phyloP scores from a whole-genome alignment of 2,888 invertebrate genomes.

The Nomada goodeniana region DNA sequence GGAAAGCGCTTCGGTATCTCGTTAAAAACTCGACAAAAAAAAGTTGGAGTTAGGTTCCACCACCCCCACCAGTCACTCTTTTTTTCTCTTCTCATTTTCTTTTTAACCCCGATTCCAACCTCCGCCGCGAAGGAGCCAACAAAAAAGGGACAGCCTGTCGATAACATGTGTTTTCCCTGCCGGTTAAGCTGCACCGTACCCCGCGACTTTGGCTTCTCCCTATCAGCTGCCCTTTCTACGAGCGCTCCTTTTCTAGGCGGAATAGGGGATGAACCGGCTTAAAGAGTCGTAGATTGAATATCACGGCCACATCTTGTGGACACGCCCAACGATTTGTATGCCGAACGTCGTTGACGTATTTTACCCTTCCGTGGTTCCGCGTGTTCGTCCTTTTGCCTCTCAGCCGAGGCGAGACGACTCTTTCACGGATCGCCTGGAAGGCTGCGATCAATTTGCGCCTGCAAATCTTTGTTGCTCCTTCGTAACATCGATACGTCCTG shows the following conservation, averaged over 20 bases:
- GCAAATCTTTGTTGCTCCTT: slow-evolving; percentile 7
- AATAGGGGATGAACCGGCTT: slow-evolving; percentile 64
- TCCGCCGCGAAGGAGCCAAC: slow-evolving; percentile 54
- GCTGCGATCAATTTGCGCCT: not conserved
- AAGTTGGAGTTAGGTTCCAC: slow-evolving; percentile 54
- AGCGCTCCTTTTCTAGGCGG: slow-evolving; percentile 55
- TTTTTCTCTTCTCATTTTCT: slow-evolving; percentile 39
- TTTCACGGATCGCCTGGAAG: not conserved
- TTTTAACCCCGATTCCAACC: slow-evolving; percentile 63
- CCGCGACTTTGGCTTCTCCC: slow-evolving; percentile 14
- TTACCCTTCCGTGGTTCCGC: slow-evolving; percentile 43
- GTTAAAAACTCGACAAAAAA: slow-evolving; percentile 77
- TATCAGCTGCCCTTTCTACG: slow-evolving; percentile 38
- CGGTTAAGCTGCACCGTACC: slow-evolving; percentile 47
- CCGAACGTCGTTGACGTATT: slow-evolving; percentile 64
- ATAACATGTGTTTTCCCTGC: slow-evolving; percentile 74
- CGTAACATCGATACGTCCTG: not conserved
- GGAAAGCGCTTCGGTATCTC: slow-evolving; percentile 73
- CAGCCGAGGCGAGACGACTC: not conserved
- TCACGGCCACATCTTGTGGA: slow-evolving; percentile 42
- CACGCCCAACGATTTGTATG: slow-evolving; percentile 69
- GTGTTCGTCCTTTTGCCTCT: not conserved
- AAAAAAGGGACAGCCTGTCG: slow-evolving; percentile 69
- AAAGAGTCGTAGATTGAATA: slow-evolving; percentile 71
- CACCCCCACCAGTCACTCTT: not conserved